Conservation (phyloP, 2,797 vertebrate genomes). For the Chiloscyllium punctatum region DNA sequence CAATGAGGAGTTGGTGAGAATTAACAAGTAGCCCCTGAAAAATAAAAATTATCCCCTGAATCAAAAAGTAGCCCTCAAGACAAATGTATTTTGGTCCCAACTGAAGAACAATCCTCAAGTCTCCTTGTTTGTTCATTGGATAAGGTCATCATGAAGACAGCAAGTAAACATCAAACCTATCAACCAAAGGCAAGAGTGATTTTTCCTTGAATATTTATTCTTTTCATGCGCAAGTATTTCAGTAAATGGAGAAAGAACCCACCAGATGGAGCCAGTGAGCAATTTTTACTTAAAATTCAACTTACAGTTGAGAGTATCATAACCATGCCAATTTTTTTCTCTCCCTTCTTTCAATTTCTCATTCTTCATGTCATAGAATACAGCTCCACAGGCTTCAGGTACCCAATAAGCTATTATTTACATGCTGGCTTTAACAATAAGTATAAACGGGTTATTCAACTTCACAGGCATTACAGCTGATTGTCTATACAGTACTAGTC, state of each 20-base stretch:
- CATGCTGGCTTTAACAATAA: neutral
- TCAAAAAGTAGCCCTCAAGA: no score
- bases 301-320: neutral
- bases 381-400: neutral
- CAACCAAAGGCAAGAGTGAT: neutral
- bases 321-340: neutral
- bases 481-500: no score
- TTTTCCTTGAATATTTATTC: neutral
- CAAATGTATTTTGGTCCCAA: no score
- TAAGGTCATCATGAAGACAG: neutral
- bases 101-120: neutral
- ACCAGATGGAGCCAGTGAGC: conserved; percentile 4
- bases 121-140: neutral
- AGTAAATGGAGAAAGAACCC: neutral
- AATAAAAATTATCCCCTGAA: no score
- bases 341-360: neutral
- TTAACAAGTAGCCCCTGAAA: no score
- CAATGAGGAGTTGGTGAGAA: no score
- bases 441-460: neutral
- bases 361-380: neutral
- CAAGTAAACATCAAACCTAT: neutral
- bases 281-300: neutral
- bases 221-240: neutral
- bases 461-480: neutral
- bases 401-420: neutral